Evolutionary conservation across 2,113 vertebrate genomes (phyloP).

Genomic region (Festucalex cinctus): DNA sequence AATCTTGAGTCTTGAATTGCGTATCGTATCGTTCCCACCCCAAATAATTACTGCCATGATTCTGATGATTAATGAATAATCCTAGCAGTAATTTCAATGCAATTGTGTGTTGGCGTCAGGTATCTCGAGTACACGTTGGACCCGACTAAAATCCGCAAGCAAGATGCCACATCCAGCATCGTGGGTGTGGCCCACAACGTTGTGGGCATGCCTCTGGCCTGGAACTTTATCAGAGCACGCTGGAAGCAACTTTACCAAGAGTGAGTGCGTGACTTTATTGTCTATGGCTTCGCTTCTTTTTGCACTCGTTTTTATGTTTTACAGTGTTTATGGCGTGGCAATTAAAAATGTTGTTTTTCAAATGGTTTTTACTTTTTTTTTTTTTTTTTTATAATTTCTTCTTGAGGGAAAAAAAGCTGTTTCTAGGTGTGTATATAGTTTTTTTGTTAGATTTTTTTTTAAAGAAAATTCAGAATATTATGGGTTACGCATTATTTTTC

Average conservation of each 20-base stretch:
- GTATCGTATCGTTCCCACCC: no score
- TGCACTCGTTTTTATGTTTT: background rate
- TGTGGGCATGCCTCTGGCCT: constrained; percentile 80
- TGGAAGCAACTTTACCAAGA: constrained; percentile 78
- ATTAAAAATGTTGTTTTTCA: no score
- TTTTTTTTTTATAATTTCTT: no score
- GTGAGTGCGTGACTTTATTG: constrained; percentile 70
- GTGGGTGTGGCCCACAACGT: constrained; percentile 77
- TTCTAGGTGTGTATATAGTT: no score
- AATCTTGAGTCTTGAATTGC: no score
- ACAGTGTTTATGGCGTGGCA: background rate
- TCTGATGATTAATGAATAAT: background rate
- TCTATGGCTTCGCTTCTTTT: background rate
- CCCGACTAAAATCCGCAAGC: constrained; percentile 80
- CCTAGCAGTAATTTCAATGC: background rate
- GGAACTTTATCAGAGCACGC: constrained; percentile 83
- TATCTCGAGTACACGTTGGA: constrained; percentile 82
- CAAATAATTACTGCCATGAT: no score
- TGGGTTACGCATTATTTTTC: no score
- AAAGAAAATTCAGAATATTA: no score
- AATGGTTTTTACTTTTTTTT: no score
- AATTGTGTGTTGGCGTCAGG: constrained; percentile 55
- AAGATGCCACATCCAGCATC: constrained; percentile 84
- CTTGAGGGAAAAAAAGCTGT: no score
- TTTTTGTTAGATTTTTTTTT: no score